A percentile compares a stretch with the other conserved stretches of the same genome.
These are phyloP conservation scores for Myrmecophaga tridactyla DNA, from an alignment of 2,113 vertebrate genomes.

Conservation along the genomic window DNA sequence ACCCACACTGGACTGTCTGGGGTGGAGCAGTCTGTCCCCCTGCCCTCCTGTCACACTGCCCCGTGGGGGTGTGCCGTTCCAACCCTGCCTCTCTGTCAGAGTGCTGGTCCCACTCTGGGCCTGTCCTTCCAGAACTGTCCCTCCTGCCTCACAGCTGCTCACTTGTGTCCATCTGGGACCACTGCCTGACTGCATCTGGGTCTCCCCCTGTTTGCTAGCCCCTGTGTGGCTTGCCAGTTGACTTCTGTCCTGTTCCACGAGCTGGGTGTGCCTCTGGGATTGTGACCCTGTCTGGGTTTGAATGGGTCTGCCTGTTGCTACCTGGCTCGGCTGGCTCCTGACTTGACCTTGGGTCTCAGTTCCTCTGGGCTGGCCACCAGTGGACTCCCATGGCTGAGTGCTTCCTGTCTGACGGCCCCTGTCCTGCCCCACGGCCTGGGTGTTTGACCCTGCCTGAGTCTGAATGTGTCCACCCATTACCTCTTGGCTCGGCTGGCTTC, in stretches of 20 bases:
- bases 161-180: neutral
- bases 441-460: neutral
- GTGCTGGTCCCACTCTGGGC: neutral
- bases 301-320: neutral
- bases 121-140: neutral
- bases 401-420: neutral
- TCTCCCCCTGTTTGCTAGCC: constrained; percentile 23
- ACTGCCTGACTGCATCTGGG: neutral
- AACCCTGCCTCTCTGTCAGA: neutral
- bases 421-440: neutral
- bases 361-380: neutral
- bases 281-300: neutral
- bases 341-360: neutral
- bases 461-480: too few relatives aligned
- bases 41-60: neutral
- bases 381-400: neutral
- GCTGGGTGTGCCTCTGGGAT: neutral
- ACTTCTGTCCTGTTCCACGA: neutral
- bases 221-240: neutral
- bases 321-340: neutral
- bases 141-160: neutral
- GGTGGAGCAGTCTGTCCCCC: neutral
- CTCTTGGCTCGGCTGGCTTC: too few relatives aligned
- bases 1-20: neutral
- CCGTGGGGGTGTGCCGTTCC: neutral